phyloP scores from a whole-genome alignment of 2,888 invertebrate species.

The Acanthosepion pharaonis region DNA sequence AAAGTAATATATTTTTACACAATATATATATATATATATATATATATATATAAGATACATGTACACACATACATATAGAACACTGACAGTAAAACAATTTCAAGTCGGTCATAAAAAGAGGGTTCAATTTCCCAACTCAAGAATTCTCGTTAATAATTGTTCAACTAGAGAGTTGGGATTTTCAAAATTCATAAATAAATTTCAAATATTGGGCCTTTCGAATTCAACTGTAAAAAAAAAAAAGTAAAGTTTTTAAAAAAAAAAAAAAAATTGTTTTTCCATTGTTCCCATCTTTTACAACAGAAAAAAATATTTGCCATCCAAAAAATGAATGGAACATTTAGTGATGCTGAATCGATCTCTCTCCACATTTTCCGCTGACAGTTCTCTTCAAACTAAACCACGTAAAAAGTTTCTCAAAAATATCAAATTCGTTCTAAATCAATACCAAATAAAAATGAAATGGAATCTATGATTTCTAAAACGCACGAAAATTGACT shows the following conservation, averaged over 20 bases:
- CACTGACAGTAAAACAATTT: background rate
- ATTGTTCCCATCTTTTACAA: background rate
- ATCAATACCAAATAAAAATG: background rate
- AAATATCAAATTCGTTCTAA: background rate
- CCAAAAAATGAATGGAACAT: background rate
- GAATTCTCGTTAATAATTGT: background rate
- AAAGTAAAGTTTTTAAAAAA: background rate
- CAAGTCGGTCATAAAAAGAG: constrained; percentile 1
- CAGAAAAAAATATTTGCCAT: background rate
- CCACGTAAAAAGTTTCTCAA: background rate
- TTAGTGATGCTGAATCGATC: background rate
- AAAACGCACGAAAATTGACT: background rate
- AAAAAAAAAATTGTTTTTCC: background rate
- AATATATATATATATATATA: no score
- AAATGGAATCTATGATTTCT: background rate
- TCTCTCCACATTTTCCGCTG: background rate
- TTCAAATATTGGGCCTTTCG: background rate
- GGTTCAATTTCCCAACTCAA: background rate
- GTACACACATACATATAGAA: background rate
- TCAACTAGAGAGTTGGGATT: background rate
- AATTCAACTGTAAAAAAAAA: background rate
- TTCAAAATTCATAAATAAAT: background rate
- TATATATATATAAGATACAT: background rate
- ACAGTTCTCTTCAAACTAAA: background rate
- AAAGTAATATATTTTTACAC: no score